Evolutionary conservation across 2,888 invertebrate species (phyloP).

Genomic region (Cremastinae sp.): DNA sequence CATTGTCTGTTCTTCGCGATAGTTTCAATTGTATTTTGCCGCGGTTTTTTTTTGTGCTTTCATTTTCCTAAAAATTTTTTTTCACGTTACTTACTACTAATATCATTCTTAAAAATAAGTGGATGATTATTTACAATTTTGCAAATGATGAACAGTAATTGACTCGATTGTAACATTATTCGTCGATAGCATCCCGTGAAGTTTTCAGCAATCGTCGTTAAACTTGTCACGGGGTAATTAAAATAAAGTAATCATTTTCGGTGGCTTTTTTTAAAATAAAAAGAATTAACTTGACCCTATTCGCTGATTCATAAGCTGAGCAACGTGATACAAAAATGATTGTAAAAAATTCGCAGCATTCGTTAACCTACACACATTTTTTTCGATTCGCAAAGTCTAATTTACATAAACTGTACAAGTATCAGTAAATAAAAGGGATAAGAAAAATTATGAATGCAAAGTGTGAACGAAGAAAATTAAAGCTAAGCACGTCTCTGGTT

Average conservation of each 20-base stretch:
- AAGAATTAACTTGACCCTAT: background rate
- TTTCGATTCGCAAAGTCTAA: constrained; percentile 36
- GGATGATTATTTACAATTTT: constrained; percentile 59
- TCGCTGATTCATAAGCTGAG: no score
- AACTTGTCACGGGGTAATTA: constrained; percentile 61
- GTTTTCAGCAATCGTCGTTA: constrained; percentile 31
- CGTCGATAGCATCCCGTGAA: constrained; percentile 20
- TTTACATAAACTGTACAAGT: constrained; percentile 51
- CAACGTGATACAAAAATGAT: background rate
- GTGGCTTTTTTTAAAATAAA: background rate
- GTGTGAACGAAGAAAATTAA: constrained; percentile 65
- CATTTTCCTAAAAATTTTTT: constrained; percentile 35
- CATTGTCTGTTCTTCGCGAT: no score
- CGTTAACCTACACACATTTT: constrained; percentile 10
- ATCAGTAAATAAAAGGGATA: constrained; percentile 39
- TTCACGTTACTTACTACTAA: constrained; percentile 58
- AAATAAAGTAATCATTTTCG: constrained; percentile 52
- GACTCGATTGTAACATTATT: constrained; percentile 41
- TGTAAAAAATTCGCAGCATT: background rate
- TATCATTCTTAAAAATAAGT: constrained; percentile 63
- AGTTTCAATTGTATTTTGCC: background rate
- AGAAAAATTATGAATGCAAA: constrained; percentile 12
- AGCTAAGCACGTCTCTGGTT: constrained; percentile 69
- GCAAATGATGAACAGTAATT: constrained; percentile 32
- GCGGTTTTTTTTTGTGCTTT: constrained; percentile 12